These are phyloP conservation scores for Drosophila kuntzei DNA, from an alignment of 2,888 invertebrate species.

Conservation along the genomic window DNA sequence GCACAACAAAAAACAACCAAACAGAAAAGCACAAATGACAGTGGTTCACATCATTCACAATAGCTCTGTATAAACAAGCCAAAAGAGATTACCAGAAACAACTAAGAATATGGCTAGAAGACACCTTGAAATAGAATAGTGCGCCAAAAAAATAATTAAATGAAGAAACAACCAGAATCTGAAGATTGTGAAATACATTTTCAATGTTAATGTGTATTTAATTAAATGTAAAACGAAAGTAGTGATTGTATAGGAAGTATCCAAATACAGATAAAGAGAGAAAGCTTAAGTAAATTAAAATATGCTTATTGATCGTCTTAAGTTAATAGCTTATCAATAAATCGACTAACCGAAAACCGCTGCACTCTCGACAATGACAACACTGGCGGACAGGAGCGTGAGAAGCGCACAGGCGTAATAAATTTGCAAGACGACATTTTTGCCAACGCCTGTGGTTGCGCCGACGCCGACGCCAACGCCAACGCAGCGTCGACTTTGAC, in stretches of 20 bases:
- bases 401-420: conserved; percentile 77
- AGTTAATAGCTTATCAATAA: conserved; percentile 14
- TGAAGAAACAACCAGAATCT: not conserved
- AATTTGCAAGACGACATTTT: conserved; percentile 67
- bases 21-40: conserved; percentile 54
- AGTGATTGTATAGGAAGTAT: not conserved
- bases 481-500: conserved; percentile 54
- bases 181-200: not conserved
- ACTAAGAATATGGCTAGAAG: conserved; percentile 8
- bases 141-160: not conserved
- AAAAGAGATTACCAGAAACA: conserved; percentile 33
- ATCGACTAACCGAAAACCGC: conserved; percentile 83
- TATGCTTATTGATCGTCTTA: not conserved
- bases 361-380: conserved; percentile 80
- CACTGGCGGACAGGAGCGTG: conserved; percentile 74
- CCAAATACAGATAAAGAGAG: not conserved
- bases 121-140: conserved; percentile 32
- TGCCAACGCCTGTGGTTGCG: conserved; percentile 36
- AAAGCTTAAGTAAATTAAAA: not conserved
- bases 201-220: not conserved
- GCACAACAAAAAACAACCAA: conserved; percentile 7
- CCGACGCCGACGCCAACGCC: conserved; percentile 42
- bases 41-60: conserved; percentile 60
- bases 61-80: conserved; percentile 13
- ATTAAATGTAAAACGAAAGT: not conserved